These are phyloP conservation scores for Therioaphis trifolii DNA, from an alignment of 2,888 invertebrate species.

Conservation along the genomic window DNA sequence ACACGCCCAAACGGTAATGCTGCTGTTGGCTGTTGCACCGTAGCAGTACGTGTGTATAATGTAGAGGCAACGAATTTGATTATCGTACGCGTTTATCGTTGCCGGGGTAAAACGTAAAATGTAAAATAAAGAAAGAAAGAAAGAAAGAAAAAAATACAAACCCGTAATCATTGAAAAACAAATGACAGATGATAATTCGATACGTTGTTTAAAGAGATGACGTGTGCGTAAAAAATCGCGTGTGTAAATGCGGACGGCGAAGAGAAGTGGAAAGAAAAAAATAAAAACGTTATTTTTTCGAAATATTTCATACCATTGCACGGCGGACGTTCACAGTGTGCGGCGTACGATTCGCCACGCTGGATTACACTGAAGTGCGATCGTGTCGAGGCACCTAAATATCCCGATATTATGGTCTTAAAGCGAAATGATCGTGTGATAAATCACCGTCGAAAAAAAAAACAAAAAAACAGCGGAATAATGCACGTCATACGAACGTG, in stretches of 20 bases:
- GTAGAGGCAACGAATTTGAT: slow-evolving; percentile 43
- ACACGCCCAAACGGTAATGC: slow-evolving; percentile 51
- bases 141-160: neutral
- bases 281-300: neutral
- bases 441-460: no score
- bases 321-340: neutral
- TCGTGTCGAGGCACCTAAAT: no score
- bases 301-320: neutral
- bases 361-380: slow-evolving; percentile 5
- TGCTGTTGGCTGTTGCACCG: neutral
- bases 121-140: no score
- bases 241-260: neutral
- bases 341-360: neutral
- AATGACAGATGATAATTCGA: slow-evolving; percentile 52
- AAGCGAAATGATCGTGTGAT: neutral
- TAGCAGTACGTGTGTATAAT: neutral
- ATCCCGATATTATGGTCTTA: neutral
- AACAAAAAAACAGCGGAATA: no score
- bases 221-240: slow-evolving; percentile 35
- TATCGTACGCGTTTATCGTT: slow-evolving; percentile 39
- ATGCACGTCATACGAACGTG: neutral
- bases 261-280: neutral
- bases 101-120: neutral
- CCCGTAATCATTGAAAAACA: slow-evolving; percentile 39
- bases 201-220: slow-evolving; percentile 56